Evolutionary conservation across 2,797 vertebrate genomes (phyloP).

Genomic region (Helostoma temminkii): DNA sequence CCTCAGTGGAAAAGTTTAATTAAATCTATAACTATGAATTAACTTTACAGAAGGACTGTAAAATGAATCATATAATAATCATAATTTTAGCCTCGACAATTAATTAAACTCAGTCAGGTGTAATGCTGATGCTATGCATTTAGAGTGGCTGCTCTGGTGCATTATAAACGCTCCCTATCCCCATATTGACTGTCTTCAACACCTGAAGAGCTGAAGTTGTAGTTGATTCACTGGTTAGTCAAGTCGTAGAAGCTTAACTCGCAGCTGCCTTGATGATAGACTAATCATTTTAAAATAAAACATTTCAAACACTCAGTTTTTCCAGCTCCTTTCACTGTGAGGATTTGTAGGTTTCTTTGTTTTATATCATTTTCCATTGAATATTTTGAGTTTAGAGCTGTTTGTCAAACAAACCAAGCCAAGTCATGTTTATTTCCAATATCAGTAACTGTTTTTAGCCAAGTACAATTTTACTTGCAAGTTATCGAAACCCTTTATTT

Average conservation of each 20-base stretch:
- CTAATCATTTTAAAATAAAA: background rate
- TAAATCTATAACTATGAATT: constrained; percentile 12
- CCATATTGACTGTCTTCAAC: background rate
- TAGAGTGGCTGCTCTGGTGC: background rate
- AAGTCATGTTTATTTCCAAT: background rate
- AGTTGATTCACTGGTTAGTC: background rate
- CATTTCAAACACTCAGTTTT: background rate
- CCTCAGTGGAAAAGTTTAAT: constrained; percentile 32
- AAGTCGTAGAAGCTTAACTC: background rate
- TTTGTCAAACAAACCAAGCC: background rate
- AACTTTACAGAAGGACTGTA: constrained; percentile 8
- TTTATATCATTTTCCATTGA: too few relatives aligned
- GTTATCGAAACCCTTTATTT: background rate
- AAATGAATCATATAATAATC: constrained; percentile 31
- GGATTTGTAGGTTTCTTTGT: background rate
- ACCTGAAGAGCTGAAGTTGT: background rate
- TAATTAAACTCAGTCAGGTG: constrained; percentile 48
- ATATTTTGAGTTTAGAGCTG: background rate
- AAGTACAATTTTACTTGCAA: background rate
- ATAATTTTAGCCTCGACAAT: constrained; percentile 21
- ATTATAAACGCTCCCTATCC: constrained; percentile 15
- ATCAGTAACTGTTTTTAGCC: background rate
- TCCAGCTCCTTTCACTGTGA: background rate
- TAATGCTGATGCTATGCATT: constrained; percentile 35
- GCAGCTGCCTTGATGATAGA: background rate